A percentile compares a stretch with the other conserved stretches of the same genome.
Conservation (phyloP, 2,888 invertebrate species). For the Leucoma salicis region DNA sequence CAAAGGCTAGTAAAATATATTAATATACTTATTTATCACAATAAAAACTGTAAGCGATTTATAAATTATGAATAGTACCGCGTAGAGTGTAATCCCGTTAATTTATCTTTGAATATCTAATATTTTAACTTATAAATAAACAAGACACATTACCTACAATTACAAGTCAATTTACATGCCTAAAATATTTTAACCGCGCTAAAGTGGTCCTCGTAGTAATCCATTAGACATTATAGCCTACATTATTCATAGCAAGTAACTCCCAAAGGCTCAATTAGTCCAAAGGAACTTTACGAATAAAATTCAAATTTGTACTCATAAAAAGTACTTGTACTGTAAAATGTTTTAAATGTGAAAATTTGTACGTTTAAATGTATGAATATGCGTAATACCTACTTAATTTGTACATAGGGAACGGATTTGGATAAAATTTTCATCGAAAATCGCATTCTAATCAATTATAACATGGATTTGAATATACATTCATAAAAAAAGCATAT, state of each 20-base stretch:
- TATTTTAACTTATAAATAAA: background rate
- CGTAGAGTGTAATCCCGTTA: background rate
- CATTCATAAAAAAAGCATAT: no score
- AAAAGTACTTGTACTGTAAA: constrained; percentile 1
- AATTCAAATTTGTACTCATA: constrained; percentile 17
- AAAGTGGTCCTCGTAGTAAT: constrained; percentile 12
- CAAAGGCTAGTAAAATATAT: no score
- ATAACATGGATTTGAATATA: no score
- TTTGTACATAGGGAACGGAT: no score
- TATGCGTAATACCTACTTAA: no score
- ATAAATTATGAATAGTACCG: no score
- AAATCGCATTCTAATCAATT: no score
- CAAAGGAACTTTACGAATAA: constrained; percentile 19
- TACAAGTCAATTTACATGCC: background rate
- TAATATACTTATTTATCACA: no score
- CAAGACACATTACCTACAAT: background rate
- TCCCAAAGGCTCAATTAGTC: constrained; percentile 15
- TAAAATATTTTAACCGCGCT: constrained; percentile 11
- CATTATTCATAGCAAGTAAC: constrained; percentile 17
- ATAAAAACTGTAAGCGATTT: no score
- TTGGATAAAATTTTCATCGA: no score
- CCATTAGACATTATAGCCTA: background rate
- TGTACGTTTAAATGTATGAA: background rate
- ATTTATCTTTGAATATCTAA: background rate
- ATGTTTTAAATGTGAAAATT: background rate